These are phyloP conservation scores for Ginglymostoma cirratum DNA, from an alignment of 2,113 vertebrate genomes.

Conservation along the genomic window DNA sequence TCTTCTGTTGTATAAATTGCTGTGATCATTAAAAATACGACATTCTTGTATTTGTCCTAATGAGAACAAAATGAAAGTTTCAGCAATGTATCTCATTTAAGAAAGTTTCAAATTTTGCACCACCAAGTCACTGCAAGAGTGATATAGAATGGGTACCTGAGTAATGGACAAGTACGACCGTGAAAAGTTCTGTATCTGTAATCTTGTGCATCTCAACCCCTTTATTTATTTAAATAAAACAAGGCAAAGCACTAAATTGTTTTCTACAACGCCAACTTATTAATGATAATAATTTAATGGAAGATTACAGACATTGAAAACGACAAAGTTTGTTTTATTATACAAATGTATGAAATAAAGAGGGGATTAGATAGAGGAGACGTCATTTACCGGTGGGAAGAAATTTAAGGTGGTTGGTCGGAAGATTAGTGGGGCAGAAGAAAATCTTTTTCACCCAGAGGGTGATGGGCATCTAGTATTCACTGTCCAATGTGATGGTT, in stretches of 20 bases:
- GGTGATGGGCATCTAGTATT: too few species aligned
- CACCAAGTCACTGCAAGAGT: background rate
- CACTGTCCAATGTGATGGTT: too few species aligned
- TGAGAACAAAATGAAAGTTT: background rate
- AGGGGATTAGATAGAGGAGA: too few species aligned
- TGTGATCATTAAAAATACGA: background rate
- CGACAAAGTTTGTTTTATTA: background rate
- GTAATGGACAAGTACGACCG: background rate
- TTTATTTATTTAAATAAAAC: background rate
- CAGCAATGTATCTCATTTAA: background rate
- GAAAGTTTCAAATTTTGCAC: background rate
- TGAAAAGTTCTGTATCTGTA: background rate
- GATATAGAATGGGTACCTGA: background rate
- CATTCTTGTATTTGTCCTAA: background rate
- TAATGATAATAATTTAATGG: background rate
- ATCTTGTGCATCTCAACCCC: background rate
- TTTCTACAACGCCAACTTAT: background rate
- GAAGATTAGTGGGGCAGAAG: too few species aligned
- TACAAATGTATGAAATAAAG: too few species aligned
- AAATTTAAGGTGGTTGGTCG: too few species aligned
- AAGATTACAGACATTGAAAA: background rate
- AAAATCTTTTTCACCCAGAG: too few species aligned
- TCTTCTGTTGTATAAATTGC: background rate
- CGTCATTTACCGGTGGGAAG: too few species aligned
- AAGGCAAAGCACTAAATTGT: background rate